Evolutionary conservation across 2,113 vertebrate genomes (phyloP).

Genomic region (Stegostoma tigrinum): DNA sequence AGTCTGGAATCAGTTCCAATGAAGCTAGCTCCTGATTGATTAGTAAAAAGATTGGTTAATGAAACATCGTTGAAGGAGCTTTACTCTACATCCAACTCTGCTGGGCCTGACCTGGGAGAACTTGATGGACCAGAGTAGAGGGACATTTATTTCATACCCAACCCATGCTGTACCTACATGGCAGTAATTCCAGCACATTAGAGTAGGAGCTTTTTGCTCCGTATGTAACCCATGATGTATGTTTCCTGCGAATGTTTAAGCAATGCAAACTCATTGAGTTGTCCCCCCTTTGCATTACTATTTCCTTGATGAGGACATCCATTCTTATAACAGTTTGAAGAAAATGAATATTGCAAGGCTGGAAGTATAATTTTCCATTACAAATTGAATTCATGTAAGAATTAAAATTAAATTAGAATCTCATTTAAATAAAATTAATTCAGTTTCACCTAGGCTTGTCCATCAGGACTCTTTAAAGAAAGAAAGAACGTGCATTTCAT

Average conservation of each 20-base stretch:
- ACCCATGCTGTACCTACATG: background rate
- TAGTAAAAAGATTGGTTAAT: background rate
- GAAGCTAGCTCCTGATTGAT: background rate
- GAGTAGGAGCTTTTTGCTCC: background rate
- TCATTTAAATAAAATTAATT: conserved; percentile 8
- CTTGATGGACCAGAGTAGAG: background rate
- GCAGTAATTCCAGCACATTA: background rate
- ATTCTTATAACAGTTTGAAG: background rate
- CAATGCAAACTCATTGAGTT: background rate
- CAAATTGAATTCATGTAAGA: background rate
- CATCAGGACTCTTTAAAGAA: background rate
- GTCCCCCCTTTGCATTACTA: background rate
- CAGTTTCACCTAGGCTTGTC: background rate
- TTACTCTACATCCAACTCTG: background rate
- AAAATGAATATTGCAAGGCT: conserved; percentile 2
- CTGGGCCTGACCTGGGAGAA: background rate
- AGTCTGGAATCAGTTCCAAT: background rate
- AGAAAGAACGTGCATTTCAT: background rate
- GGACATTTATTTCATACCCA: background rate
- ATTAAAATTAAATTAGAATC: conserved; percentile 12
- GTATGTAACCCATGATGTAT: background rate
- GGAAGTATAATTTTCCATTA: background rate
- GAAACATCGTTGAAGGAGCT: background rate
- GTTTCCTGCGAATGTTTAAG: background rate
- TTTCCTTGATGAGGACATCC: background rate